These are phyloP conservation scores for Rhabdomys pumilio DNA, from an alignment of 2,797 vertebrate genomes.

Conservation along the genomic window DNA sequence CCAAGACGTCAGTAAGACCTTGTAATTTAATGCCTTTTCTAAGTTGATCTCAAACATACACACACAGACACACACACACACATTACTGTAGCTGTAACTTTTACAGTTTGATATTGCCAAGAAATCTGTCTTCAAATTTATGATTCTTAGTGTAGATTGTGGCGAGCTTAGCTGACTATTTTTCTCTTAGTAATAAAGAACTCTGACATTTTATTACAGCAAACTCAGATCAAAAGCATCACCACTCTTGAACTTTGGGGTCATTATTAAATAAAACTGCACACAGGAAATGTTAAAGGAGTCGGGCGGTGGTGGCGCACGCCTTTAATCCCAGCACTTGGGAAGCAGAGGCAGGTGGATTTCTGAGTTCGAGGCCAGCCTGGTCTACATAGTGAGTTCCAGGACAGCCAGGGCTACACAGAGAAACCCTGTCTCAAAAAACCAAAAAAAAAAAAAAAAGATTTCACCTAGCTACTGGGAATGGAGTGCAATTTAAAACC, in stretches of 20 bases:
- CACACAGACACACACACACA: too few species aligned
- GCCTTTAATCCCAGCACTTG: too few species aligned
- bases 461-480: background rate
- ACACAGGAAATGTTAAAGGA: background rate
- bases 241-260: background rate
- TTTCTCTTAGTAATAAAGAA: slow-evolving; percentile 1
- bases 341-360: too few species aligned
- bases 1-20: background rate
- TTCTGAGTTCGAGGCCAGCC: too few species aligned
- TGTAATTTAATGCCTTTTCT: background rate
- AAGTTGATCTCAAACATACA: background rate
- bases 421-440: too few species aligned
- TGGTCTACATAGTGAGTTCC: too few species aligned
- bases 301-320: too few species aligned
- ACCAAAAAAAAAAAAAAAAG: too few species aligned
- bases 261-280: background rate
- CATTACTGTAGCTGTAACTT: background rate
- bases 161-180: background rate
- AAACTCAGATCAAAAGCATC: background rate
- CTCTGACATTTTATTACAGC: background rate
- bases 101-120: background rate
- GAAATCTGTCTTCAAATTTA: background rate
- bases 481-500: background rate
- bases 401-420: too few species aligned
- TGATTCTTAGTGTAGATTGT: background rate